Base-by-base conservation (phyloP, 2,888 invertebrate species). In the Anticlea derivata region DNA sequence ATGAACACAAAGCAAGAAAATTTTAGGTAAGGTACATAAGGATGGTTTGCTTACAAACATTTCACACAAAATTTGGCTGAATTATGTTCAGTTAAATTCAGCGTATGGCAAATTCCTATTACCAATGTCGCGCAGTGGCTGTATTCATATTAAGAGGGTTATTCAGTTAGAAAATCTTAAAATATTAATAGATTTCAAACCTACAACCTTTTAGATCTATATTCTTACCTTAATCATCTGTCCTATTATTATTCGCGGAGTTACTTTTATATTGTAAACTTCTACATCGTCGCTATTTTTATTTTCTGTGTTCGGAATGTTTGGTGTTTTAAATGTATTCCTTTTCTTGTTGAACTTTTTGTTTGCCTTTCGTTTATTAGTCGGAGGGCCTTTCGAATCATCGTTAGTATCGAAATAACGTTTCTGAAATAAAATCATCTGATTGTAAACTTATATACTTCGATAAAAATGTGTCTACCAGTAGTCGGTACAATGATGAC, bases 211-310 rank as follows among this genome's bases (percentile, higher is more conserved):
- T 17, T 17, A 17, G 2, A 17, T 17, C 1, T 33, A 24, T 34
- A 1, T 13, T 29, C 61, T 63, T 70, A 86, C 86, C 68, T 77
- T 80, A 35, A 66, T 68, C 61, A 70, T 73, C 23, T 76, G 73
- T 31, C 56, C 58, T 55, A 75, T 79, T 22, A 79, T 13, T 37
- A 78, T 49, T n/a, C 62, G 65, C 12, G 78, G 73, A 7, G 79
- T 83, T 8, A 83, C 71, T 67, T 80, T 85, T 12, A 89, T 72
- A 50, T 82, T 84, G 55, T 70, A 87, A 8, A 86, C 80, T 73
- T 87, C 68, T 1, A 86, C 73, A 55, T 81, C 60, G 37, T 64
- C 45, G 24, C 45, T 35, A 43, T 30, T 26, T 12, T 34, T 47
- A 27, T 35, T 44, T 7, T 27, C 27, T 22, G 43, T 12, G 4